phyloP scores from a whole-genome alignment of 2,888 invertebrate genomes.

The Napeogenes inachia region DNA sequence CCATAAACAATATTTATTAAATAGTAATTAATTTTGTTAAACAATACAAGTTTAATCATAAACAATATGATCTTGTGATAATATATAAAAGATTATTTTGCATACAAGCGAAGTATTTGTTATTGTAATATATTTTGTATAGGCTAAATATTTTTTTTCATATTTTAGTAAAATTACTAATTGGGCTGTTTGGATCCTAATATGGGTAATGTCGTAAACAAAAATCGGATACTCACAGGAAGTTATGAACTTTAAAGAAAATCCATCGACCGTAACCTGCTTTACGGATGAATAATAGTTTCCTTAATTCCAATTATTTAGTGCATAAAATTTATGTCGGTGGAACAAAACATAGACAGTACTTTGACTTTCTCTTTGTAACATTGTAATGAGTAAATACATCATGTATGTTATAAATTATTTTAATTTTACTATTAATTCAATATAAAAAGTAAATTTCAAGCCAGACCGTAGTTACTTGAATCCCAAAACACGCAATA shows the following conservation, averaged over 20 bases:
- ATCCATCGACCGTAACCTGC: constrained; percentile 49
- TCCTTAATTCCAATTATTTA: constrained; percentile 43
- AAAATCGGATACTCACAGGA: constrained; percentile 42
- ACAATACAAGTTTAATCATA: too few relatives aligned
- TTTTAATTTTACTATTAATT: constrained; percentile 22
- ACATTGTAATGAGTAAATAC: not conserved
- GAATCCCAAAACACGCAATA: constrained; percentile 59
- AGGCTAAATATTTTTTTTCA: too few relatives aligned
- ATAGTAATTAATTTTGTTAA: not conserved
- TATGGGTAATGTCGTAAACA: constrained; percentile 45
- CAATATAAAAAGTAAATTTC: constrained; percentile 25
- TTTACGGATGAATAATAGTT: constrained; percentile 55
- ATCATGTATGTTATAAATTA: constrained; percentile 12
- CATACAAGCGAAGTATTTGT: too few relatives aligned
- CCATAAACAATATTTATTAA: constrained; percentile 3
- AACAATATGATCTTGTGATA: too few relatives aligned
- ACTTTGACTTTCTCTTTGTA: constrained; percentile 4
- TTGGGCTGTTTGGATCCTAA: constrained; percentile 1
- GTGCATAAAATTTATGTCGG: constrained; percentile 27
- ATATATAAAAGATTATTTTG: too few relatives aligned
- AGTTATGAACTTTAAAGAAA: constrained; percentile 57
- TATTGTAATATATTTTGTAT: too few relatives aligned
- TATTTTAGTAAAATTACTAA: not conserved
- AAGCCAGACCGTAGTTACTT: constrained; percentile 26
- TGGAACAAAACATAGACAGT: constrained; percentile 15